Evolutionary conservation across 2,113 vertebrate genomes (phyloP).

Genomic region (Sturnira hondurensis): DNA sequence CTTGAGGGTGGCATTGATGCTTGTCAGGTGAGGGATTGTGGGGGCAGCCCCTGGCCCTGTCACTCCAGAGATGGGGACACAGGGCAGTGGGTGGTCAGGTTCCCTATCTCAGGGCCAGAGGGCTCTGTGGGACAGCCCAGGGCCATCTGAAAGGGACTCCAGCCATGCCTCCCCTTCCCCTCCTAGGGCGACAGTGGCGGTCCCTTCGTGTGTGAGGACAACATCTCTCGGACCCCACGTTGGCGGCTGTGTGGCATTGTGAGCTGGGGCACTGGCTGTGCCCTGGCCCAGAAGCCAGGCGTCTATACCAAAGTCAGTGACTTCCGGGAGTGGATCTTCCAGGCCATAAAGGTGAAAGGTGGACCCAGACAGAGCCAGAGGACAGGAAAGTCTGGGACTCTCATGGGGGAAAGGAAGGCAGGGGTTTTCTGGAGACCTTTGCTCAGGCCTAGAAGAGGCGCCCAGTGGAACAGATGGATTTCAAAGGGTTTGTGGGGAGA

Average conservation of each 20-base stretch:
- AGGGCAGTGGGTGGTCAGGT: accelerated
- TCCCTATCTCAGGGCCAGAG: not conserved
- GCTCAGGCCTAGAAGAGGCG: not conserved
- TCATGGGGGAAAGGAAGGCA: not conserved
- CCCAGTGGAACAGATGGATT: no score
- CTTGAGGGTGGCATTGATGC: conserved; percentile 90
- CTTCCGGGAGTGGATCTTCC: conserved; percentile 91
- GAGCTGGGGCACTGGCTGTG: conserved; percentile 94
- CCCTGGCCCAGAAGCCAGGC: conserved; percentile 90
- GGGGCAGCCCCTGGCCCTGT: no score
- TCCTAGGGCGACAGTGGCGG: conserved; percentile 92
- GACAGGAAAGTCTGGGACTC: not conserved
- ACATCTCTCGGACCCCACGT: conserved; percentile 84
- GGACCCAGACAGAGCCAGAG: not conserved
- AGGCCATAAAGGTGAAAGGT: conserved; percentile 87
- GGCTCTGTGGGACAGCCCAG: not conserved
- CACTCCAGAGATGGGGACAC: not conserved
- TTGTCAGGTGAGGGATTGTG: conserved; percentile 85
- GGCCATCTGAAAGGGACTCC: not conserved
- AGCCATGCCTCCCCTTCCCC: not conserved
- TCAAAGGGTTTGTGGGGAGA: not conserved
- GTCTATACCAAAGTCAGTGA: conserved; percentile 90
- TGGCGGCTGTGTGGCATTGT: conserved; percentile 91
- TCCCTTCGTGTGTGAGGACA: conserved; percentile 90
- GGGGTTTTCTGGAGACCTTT: not conserved